Conservation (phyloP, 37 sponge, comb jelly and placozoan species). For the Mnemiopsis leidyi region DNA sequence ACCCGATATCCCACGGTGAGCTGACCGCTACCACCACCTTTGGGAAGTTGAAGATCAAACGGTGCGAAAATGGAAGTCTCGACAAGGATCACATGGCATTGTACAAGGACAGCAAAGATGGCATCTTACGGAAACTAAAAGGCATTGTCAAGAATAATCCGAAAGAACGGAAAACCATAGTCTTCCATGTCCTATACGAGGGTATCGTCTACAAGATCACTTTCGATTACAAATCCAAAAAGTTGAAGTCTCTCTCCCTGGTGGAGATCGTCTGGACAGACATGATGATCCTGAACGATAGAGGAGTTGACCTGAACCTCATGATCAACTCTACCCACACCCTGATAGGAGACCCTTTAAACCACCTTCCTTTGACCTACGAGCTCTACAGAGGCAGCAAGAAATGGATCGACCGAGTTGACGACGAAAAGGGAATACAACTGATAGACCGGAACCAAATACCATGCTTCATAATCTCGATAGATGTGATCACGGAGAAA, state of each 20-base stretch:
- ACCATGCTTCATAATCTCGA: constrained; percentile 23
- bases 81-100: constrained; percentile 17
- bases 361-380: constrained; percentile 42
- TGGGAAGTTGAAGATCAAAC: neutral
- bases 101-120: neutral
- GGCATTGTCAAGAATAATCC: neutral
- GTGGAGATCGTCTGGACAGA: constrained; percentile 45
- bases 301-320: constrained; percentile 19
- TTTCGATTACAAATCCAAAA: neutral
- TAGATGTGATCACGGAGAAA: neutral
- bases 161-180: neutral
- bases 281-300: constrained; percentile 8
- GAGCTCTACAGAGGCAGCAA: neutral
- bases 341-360: neutral
- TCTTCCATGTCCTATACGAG: constrained; percentile 17
- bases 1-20: constrained; percentile 9
- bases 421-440: neutral
- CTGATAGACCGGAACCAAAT: neutral
- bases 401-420: neutral
- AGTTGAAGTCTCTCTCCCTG: neutral
- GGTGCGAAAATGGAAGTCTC: neutral
- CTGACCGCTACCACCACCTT: neutral
- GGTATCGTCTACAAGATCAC: neutral
- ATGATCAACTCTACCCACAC: constrained; percentile 28
- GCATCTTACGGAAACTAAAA: neutral